A percentile compares a stretch with the other conserved stretches of the same genome.
phyloP scores from a whole-genome alignment of 2,888 invertebrate species.

The Diadegma fenestrale region DNA sequence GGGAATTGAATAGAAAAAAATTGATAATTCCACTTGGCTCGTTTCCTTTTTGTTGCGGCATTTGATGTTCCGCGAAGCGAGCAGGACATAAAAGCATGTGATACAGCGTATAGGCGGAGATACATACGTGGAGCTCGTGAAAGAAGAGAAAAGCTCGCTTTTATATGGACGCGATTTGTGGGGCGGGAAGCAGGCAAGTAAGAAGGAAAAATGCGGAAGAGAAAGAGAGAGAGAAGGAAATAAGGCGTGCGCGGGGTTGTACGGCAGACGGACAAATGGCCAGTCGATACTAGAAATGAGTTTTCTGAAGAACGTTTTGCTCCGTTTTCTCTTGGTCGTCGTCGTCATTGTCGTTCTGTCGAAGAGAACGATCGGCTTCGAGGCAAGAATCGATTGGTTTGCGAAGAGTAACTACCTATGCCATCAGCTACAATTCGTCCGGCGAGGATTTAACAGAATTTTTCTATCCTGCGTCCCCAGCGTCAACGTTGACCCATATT shows the following conservation, averaged over 20 bases:
- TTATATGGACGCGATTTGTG: not conserved
- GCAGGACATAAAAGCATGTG: conserved; percentile 22
- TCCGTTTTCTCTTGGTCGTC: conserved; percentile 42
- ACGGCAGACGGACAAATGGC: conserved; percentile 71
- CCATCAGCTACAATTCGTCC: conserved; percentile 54
- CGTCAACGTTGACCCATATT: conserved; percentile 15
- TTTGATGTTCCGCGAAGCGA: conserved; percentile 55
- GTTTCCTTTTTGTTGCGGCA: conserved; percentile 34
- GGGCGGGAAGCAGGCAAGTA: not conserved
- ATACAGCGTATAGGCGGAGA: conserved; percentile 9
- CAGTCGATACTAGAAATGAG: conserved; percentile 75
- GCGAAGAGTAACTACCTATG: conserved; percentile 56
- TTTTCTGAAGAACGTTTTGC: conserved; percentile 70
- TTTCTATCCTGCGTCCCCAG: conserved; percentile 15
- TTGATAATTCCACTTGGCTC: conserved; percentile 47
- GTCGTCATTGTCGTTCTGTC: conserved; percentile 45
- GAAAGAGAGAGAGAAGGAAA: conserved; percentile 61
- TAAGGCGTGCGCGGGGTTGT: conserved; percentile 42
- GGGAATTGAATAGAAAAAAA: conserved; percentile 62
- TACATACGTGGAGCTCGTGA: not conserved
- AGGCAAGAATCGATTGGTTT: conserved; percentile 67
- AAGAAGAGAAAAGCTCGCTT: conserved; percentile 18
- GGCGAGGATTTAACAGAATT: conserved; percentile 60
- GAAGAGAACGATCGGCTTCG: conserved; percentile 53
- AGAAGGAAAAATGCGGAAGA: conserved; percentile 57